phyloP scores from a whole-genome alignment of 2,797 vertebrate species.

The Vireo griseus region DNA sequence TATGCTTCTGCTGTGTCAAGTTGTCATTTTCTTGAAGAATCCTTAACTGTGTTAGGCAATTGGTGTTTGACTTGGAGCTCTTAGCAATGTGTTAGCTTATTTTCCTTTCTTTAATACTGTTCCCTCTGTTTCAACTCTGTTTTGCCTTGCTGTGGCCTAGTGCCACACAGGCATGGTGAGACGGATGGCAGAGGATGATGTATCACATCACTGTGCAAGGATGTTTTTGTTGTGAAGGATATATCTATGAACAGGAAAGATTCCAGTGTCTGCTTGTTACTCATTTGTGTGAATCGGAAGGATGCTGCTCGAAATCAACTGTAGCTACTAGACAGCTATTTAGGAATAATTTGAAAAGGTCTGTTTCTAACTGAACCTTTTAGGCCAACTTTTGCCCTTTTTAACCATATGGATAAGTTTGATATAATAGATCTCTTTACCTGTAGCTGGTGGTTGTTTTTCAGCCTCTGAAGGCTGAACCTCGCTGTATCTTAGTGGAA shows the following conservation, averaged over 20 bases:
- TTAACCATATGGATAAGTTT: neutral
- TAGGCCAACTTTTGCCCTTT: neutral
- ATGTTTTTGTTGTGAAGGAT: neutral
- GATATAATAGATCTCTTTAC: neutral
- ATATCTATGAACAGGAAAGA: neutral
- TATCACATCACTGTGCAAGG: rapidly evolving
- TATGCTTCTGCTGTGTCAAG: neutral
- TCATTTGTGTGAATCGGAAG: neutral
- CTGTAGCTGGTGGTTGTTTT: neutral
- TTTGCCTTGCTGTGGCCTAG: neutral
- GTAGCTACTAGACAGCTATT: neutral
- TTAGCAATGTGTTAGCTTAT: neutral
- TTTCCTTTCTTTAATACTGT: neutral
- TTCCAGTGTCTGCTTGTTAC: neutral
- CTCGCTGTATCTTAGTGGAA: neutral
- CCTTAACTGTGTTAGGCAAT: neutral
- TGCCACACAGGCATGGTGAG: neutral
- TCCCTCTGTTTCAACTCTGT: neutral
- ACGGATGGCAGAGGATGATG: neutral
- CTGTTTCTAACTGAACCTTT: neutral
- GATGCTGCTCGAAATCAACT: neutral
- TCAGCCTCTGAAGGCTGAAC: neutral
- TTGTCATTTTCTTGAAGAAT: neutral
- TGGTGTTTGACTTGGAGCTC: neutral
- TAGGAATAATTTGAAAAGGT: neutral